A percentile compares a stretch with the other conserved stretches of the same genome.
Conservation (phyloP, 2,888 invertebrate species). For the Tachina grossa region DNA sequence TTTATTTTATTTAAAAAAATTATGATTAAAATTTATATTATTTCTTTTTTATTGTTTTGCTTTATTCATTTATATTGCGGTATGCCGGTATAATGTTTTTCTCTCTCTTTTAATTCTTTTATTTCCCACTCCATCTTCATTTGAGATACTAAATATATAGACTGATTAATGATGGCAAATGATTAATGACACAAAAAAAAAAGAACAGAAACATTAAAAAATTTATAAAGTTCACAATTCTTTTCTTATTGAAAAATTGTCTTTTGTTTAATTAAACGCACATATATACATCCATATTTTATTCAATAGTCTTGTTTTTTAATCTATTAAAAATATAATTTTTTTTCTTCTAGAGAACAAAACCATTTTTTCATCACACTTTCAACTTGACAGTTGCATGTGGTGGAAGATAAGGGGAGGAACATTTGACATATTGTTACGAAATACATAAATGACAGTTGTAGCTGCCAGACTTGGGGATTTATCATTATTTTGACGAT, state of each 20-base stretch:
- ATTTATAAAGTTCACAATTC: conserved; percentile 13
- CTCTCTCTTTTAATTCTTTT: conserved; percentile 5
- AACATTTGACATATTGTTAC: background rate
- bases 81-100: conserved; percentile 55
- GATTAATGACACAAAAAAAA: conserved; percentile 61
- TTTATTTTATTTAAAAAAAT: conserved; percentile 56
- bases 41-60: conserved; percentile 18
- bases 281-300: conserved; percentile 59
- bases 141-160: conserved; percentile 47
- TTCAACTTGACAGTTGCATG: background rate
- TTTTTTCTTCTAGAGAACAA: background rate
- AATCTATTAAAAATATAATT: conserved; percentile 36
- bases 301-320: conserved; percentile 45
- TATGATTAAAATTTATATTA: conserved; percentile 65
- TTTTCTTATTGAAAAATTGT: conserved; percentile 37
- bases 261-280: conserved; percentile 52
- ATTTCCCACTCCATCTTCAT: background rate
- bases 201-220: background rate
- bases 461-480: no score
- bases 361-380: background rate
- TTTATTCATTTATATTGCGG: conserved; percentile 58
- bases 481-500: no score
- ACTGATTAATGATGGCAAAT: conserved; percentile 70
- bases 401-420: background rate
- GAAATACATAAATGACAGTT: no score